Conservation (phyloP, 2,797 vertebrate genomes). For the Ctenochaetus hawaiiensis region DNA sequence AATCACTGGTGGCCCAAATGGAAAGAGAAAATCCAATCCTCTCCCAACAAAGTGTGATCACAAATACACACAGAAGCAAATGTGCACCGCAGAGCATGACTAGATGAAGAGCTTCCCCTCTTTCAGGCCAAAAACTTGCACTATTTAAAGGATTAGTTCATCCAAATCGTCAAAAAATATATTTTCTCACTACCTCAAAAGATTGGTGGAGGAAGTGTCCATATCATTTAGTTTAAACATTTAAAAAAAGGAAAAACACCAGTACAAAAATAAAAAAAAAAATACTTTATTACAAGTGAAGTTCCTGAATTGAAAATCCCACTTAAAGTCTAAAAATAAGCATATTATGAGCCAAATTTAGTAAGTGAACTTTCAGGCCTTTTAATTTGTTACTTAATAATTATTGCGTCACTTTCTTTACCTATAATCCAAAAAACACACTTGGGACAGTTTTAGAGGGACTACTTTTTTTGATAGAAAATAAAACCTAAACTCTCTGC, state of each 20-base stretch:
- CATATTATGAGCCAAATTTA: neutral
- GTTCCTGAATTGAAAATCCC: neutral
- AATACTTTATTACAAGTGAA: neutral
- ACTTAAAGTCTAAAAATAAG: neutral
- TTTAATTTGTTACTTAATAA: too few relatives aligned
- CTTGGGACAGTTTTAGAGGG: too few relatives aligned
- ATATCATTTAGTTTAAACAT: neutral
- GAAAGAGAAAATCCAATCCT: conserved; percentile 74
- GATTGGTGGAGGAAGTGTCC: neutral
- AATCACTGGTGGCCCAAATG: conserved; percentile 80
- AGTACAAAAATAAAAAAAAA: neutral
- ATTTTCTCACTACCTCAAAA: neutral
- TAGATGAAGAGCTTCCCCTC: conserved; percentile 41
- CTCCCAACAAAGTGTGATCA: conserved; percentile 60
- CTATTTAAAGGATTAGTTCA: conserved; percentile 16
- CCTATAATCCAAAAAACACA: too few relatives aligned
- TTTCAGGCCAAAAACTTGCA: conserved; percentile 12
- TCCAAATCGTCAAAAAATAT: neutral
- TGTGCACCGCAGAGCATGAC: conserved; percentile 30
- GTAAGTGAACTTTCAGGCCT: neutral
- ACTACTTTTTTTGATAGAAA: too few relatives aligned
- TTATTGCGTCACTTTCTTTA: too few relatives aligned
- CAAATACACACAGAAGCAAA: conserved; percentile 51
- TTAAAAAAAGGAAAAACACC: neutral
- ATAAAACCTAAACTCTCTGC: neutral